Conservation (phyloP, 1,140 invertebrate genomes). For the Drosophila burlai region DNA sequence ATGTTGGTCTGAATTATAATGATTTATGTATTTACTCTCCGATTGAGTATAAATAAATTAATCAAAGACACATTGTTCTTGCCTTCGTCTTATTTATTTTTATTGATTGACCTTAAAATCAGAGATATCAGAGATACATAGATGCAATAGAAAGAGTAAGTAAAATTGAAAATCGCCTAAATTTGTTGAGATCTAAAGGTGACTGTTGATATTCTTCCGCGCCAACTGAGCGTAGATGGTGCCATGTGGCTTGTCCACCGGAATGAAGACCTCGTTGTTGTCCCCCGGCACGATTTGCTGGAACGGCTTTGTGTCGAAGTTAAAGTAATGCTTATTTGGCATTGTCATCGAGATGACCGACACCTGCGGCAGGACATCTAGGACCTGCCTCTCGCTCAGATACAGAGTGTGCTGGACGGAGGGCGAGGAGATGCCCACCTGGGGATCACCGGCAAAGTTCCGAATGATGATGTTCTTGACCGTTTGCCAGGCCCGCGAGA, state of each 20-base stretch:
- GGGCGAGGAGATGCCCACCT: slow-evolving; percentile 89
- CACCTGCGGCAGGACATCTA: slow-evolving; percentile 89
- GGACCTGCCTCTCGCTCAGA: slow-evolving; percentile 88
- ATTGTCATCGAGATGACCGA: slow-evolving; percentile 90
- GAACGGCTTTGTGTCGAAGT: slow-evolving; percentile 90
- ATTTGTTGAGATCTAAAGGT: slow-evolving; percentile 46
- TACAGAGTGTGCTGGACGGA: slow-evolving; percentile 92
- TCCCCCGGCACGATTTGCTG: slow-evolving; percentile 87
- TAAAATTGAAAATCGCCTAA: slow-evolving; percentile 3
- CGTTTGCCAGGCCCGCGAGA: slow-evolving; percentile 88
- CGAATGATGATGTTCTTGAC: slow-evolving; percentile 90
- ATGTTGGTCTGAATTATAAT: slow-evolving; percentile 55
- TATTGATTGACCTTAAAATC: background rate
- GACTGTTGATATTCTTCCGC: slow-evolving; percentile 86
- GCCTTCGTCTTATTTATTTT: background rate
- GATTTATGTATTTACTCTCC: background rate
- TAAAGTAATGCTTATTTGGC: slow-evolving; percentile 93
- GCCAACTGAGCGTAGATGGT: slow-evolving; percentile 90
- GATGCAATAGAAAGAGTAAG: background rate
- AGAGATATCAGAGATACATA: background rate
- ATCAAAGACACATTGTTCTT: no score
- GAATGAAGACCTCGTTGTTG: slow-evolving; percentile 90
- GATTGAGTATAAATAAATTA: no score
- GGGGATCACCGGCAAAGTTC: slow-evolving; percentile 90
- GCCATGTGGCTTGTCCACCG: slow-evolving; percentile 91